Conservation (phyloP, 2,113 vertebrate species). For the Cavia aperea region DNA sequence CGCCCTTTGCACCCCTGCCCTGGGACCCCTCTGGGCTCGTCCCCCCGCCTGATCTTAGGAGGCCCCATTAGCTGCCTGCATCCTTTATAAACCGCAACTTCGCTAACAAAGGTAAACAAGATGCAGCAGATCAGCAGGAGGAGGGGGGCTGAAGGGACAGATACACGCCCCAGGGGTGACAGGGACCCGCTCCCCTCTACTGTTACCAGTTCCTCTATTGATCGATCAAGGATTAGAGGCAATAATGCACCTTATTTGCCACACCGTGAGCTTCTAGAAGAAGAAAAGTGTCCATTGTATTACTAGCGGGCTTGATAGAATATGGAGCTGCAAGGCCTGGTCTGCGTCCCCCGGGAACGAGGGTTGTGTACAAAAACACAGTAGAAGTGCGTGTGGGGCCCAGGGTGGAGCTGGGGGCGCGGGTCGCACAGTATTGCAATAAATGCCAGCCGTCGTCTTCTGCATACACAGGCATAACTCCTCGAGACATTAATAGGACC, state of each 20-base stretch:
- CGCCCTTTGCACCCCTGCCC: neutral
- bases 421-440: neutral
- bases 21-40: neutral
- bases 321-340: neutral
- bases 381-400: rapidly evolving
- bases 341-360: neutral
- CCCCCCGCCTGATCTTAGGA: neutral
- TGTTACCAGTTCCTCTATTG: rapidly evolving
- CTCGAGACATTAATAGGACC: neutral
- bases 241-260: neutral
- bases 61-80: neutral
- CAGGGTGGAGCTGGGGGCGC: rapidly evolving
- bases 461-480: neutral
- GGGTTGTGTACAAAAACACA: rapidly evolving
- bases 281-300: neutral
- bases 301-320: neutral
- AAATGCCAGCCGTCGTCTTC: neutral
- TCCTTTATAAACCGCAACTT: slow-evolving; percentile 28
- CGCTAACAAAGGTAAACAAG: slow-evolving; percentile 36
- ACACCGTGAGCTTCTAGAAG: neutral
- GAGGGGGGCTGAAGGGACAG: slow-evolving; percentile 31
- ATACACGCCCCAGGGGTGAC: neutral
- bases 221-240: neutral
- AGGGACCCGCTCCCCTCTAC: rapidly evolving
- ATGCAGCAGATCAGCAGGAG: neutral